Evolutionary conservation across 2,888 invertebrate genomes (phyloP), one percentile per base, ranked within the genome.

Genomic region (Protophormia terraenovae): DNA sequence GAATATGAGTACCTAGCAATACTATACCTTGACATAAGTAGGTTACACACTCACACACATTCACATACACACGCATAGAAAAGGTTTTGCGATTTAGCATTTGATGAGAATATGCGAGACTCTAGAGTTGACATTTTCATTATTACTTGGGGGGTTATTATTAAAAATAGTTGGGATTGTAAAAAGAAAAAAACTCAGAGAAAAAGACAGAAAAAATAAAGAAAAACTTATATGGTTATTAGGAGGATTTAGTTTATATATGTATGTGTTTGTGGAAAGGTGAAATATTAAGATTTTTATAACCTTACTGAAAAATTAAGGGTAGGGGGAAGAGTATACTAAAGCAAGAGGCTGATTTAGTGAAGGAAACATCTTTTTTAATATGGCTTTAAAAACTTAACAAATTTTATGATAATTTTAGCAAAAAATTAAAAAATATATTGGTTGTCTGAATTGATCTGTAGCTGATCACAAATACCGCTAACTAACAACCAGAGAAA

Each of bases 21-120:
- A n/a, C n/a, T 76, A 66, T 41, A 55, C 32, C 41, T 47, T 79
- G 41, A 45, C 81, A 81, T 81, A 84, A 84, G 55, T 81, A 64
- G 81, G 77, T 81, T 75, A 79, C 38, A 69, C 75, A 71, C 62
- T 75, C 50, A 32, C 19, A 60, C 12, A 29, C 0, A 29, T 27
- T n/a, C 2, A 55, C 8, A n/a, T n/a, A 55, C 10, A 27, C 55
- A n/a, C n/a, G n/a, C n/a, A 3, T n/a, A 27, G 50, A 50, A 79
- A 69, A 81, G 41, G 75, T 29, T 78, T 58, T 85, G 64, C 55
- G 69, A 69, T 81, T 78, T 78, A 78, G 35, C 62, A 82, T 88
- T 88, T 90, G 90, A 90, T 90, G 90, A 89, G 90, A 90, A 90
- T 90, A 90, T 90, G 90, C 90, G 90, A 90, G 89, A 90, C 90